phyloP scores from a whole-genome alignment of 2,113 vertebrate species.

The Mastomys coucha region DNA sequence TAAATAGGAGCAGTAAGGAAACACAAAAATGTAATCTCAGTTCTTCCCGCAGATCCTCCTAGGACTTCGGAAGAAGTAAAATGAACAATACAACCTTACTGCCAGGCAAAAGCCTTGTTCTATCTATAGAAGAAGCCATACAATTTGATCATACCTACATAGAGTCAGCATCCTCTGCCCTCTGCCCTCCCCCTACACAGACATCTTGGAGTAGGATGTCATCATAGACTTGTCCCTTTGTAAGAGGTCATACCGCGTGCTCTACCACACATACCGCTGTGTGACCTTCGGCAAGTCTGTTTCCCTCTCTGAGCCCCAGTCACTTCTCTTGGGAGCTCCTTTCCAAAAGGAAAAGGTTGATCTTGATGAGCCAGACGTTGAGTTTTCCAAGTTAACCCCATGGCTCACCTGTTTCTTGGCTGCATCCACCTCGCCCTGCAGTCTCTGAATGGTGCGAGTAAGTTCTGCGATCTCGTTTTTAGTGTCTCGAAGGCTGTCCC shows the following conservation, averaged over 20 bases:
- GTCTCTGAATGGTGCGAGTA: slow-evolving; percentile 89
- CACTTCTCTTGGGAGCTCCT: neutral
- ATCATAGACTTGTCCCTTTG: neutral
- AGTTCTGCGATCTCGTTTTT: slow-evolving; percentile 92
- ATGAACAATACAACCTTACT: neutral
- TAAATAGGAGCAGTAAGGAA: neutral
- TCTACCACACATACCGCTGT: neutral
- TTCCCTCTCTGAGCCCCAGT: neutral
- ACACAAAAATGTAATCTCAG: slow-evolving; percentile 11
- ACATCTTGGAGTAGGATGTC: neutral
- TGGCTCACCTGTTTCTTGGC: slow-evolving; percentile 90
- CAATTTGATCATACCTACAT: neutral
- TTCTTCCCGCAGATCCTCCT: neutral
- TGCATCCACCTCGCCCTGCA: slow-evolving; percentile 90
- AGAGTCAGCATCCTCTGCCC: neutral
- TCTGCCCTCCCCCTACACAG: neutral
- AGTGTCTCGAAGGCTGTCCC: slow-evolving; percentile 89
- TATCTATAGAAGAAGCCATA: neutral
- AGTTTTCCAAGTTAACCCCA: neutral
- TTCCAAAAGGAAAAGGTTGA: neutral
- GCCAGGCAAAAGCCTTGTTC: neutral
- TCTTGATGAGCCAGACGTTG: neutral
- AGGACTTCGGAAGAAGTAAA: neutral
- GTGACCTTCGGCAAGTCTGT: neutral
- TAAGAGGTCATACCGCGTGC: neutral